Conservation (phyloP, 2,113 vertebrate genomes). For the Tinamus guttatus region DNA sequence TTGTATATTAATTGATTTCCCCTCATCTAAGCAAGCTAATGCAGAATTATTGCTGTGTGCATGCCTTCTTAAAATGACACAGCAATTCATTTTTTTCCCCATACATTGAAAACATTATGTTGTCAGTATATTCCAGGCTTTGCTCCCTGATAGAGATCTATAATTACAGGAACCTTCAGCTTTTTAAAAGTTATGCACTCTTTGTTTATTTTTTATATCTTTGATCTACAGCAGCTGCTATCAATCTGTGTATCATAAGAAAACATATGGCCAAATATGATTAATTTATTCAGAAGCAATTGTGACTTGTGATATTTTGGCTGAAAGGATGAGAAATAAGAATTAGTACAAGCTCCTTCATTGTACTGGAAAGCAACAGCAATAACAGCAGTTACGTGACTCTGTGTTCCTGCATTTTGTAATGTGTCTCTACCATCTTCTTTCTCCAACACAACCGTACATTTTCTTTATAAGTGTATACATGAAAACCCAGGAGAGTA, state of each 20-base stretch:
- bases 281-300: conserved; percentile 39
- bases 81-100: not conserved
- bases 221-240: conserved; percentile 24
- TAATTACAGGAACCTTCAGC: conserved; percentile 13
- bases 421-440: not conserved
- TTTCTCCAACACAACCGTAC: not conserved
- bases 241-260: conserved; percentile 20
- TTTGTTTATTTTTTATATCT: conserved; percentile 41
- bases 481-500: not conserved
- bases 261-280: conserved; percentile 36
- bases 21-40: not conserved
- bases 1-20: not conserved
- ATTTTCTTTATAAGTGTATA: not conserved
- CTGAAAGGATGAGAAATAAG: not conserved
- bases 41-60: not conserved
- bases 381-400: not conserved
- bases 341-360: not conserved
- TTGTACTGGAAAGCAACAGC: not conserved
- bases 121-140: not conserved
- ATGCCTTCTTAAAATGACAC: not conserved
- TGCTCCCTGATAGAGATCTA: not conserved
- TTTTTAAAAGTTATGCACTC: not conserved
- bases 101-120: not conserved
- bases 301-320: not conserved
- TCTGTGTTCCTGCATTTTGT: not conserved